Evolutionary conservation across 2,888 invertebrate genomes (phyloP).

Genomic region (Limnephilus marmoratus): DNA sequence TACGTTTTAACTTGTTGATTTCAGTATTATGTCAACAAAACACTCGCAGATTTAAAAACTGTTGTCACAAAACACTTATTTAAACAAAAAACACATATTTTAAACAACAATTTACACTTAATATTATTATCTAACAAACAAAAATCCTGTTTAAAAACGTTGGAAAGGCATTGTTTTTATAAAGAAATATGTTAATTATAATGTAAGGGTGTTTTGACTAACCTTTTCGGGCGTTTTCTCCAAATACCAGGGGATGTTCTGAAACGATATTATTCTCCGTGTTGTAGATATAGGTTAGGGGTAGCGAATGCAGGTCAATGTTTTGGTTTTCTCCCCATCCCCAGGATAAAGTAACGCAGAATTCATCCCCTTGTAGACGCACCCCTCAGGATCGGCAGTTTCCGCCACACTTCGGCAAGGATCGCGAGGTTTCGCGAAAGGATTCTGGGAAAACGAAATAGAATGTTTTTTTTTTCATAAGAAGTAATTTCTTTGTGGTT

Average conservation of each 20-base stretch:
- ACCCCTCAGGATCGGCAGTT: conserved; percentile 3
- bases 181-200: background rate
- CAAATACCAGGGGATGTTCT: background rate
- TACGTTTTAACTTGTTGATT: background rate
- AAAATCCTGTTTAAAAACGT: background rate
- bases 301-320: background rate
- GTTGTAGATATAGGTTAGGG: background rate
- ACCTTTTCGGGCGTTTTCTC: background rate
- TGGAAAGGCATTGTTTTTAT: background rate
- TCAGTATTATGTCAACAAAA: background rate
- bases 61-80: background rate
- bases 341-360: background rate
- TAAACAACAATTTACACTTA: background rate
- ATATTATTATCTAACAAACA: background rate
- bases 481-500: too few relatives aligned
- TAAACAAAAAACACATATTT: background rate
- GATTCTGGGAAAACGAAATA: conserved; percentile 8
- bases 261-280: background rate
- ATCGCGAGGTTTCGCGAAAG: conserved; percentile 27
- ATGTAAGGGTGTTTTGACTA: background rate
- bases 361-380: background rate
- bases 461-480: background rate
- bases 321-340: background rate
- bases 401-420: conserved; percentile 22
- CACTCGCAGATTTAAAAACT: background rate